phyloP scores from a whole-genome alignment of 2,888 invertebrate species.

The Bellardia pandia region DNA sequence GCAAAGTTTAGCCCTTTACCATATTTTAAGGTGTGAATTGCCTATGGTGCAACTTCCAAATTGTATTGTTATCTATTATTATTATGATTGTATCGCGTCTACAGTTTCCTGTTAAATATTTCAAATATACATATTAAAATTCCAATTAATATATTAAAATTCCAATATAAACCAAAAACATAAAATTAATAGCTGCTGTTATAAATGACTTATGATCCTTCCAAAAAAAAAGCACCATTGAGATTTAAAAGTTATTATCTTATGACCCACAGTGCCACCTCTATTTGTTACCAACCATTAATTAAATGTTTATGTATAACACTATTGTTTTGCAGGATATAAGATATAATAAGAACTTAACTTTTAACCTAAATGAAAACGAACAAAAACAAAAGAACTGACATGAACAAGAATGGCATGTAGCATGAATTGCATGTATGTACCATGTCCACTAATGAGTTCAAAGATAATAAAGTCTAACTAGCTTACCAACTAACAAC shows the following conservation, averaged over 20 bases:
- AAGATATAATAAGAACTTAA: conserved; percentile 16
- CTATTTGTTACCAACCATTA: background rate
- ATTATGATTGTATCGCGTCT: too few relatives aligned
- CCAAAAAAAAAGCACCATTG: background rate
- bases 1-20: too few relatives aligned
- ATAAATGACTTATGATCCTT: too few relatives aligned
- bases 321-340: conserved; percentile 27
- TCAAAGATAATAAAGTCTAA: conserved; percentile 42
- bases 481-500: conserved; percentile 10
- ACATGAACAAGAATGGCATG: conserved; percentile 51
- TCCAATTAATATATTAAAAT: too few relatives aligned
- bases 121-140: too few relatives aligned
- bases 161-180: too few relatives aligned
- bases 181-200: too few relatives aligned
- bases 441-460: conserved; percentile 62
- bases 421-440: conserved; percentile 53
- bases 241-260: background rate
- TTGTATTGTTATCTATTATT: too few relatives aligned
- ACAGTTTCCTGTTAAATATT: too few relatives aligned
- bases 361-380: conserved; percentile 7
- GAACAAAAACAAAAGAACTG: background rate
- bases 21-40: too few relatives aligned
- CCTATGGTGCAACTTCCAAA: too few relatives aligned
- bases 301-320: background rate
- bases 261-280: background rate